Evolutionary conservation across 1,140 invertebrate species (phyloP).

Genomic region (Anoplophora glabripennis): DNA sequence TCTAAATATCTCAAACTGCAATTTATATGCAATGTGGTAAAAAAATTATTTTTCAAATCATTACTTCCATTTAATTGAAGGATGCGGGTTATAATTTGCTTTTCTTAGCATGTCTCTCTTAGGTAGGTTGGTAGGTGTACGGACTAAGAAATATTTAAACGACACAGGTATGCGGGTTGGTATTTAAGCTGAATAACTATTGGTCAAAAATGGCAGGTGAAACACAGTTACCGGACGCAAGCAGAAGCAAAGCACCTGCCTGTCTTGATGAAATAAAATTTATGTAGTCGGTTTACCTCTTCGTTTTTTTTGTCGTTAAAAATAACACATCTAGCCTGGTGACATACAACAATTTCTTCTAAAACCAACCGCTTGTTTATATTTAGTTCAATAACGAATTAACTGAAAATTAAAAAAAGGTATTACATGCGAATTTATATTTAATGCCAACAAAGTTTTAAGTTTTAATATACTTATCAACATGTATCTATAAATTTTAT

Average conservation of each 20-base stretch:
- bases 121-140: not conserved
- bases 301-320: too few relatives aligned
- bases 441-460: too few relatives aligned
- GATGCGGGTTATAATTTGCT: not conserved
- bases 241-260: conserved; percentile 20
- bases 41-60: not conserved
- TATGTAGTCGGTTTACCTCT: too few relatives aligned
- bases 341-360: not conserved
- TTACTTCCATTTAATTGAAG: not conserved
- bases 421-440: too few relatives aligned
- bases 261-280: not conserved
- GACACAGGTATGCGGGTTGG: conserved; percentile 17
- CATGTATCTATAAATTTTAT: too few relatives aligned
- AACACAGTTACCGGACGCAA: conserved; percentile 20
- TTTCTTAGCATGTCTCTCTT: not conserved
- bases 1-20: too few relatives aligned
- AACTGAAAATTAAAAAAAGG: too few relatives aligned
- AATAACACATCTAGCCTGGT: too few relatives aligned
- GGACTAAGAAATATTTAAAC: not conserved
- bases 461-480: too few relatives aligned
- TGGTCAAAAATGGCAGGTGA: conserved; percentile 27
- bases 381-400: too few relatives aligned
- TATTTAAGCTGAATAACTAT: conserved; percentile 19
- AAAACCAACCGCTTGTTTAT: not conserved
- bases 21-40: too few relatives aligned